Base-by-base conservation (phyloP, 2,797 vertebrate species). In the Amphiprion clarkii region DNA sequence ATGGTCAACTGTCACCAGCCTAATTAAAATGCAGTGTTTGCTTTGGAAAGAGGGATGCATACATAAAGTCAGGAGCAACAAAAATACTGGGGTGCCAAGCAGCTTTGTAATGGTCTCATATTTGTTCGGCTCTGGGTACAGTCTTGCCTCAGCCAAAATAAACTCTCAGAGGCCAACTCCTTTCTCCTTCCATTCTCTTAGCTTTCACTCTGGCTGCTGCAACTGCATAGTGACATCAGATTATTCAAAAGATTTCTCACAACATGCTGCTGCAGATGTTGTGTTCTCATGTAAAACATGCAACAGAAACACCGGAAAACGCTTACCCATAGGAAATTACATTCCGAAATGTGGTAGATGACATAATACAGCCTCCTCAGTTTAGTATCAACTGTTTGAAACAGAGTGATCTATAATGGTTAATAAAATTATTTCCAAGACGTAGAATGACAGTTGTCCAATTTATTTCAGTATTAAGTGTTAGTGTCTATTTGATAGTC, bases 1-100 rank as follows among this genome's bases (percentile, higher is more conserved):
- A 59, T 17, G 59, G 72, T 82, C 84, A 72, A 66, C 84, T 81
- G 87, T 89, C 88, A 86, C 62, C 72, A 36, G 56, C 52, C 82
- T 86, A 76, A 88, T 91, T 92, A 87, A 90, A 83, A 87, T 74
- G 62, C 81, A 17, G 2, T 87, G 87, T 92, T 91, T 91, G 86
- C 83, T 79, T 88, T 92, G 91, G 89, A 83, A 67, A 27, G 71
- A 58, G 31, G 17, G 53, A 74, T 40, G 87, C 79, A 84, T 78
- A 78, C 48, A 85, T 89, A 79, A 76, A 77, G 60, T 19, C 85
- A 82, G 77, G 23, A 78, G 74, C 54, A 67, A 71, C 54, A 55
- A 74, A 87, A 86, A 81, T 48, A 84, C 76, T 0, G 67, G 82
- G 74, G 86, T 85, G 86, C 78, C 87, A 55, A 74, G 81, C 76